phyloP scores from a whole-genome alignment of 2,113 vertebrate species.

The Oenanthe oenanthe region DNA sequence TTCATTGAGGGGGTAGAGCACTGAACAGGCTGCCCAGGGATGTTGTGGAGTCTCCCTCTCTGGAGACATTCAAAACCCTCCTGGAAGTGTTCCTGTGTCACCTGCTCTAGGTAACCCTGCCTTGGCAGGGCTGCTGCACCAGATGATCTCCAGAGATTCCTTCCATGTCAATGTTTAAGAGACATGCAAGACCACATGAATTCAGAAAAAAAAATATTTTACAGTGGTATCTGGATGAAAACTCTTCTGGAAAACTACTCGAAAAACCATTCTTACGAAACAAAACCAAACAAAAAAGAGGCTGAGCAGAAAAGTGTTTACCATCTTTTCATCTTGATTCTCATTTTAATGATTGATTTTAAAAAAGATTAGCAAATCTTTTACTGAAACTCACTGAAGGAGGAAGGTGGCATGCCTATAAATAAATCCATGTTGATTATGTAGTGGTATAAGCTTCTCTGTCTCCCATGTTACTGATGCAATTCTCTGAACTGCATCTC shows the following conservation, averaged over 20 bases:
- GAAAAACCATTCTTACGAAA: background rate
- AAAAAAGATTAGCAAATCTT: constrained; percentile 8
- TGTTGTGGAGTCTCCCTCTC: too few relatives aligned
- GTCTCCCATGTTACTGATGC: background rate
- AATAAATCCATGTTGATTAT: background rate
- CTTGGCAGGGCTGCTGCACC: background rate
- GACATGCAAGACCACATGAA: background rate
- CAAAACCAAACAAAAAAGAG: background rate
- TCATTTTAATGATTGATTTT: background rate
- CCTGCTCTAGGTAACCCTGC: background rate
- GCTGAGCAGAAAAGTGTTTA: background rate
- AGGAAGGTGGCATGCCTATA: background rate
- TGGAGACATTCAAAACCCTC: background rate
- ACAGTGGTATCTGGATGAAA: background rate
- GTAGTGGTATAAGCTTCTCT: background rate
- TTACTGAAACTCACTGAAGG: background rate
- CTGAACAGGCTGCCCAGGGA: background rate
- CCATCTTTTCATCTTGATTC: background rate
- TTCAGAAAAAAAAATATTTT: background rate
- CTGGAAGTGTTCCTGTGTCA: fast-evolving
- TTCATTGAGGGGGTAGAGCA: fast-evolving
- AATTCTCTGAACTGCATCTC: background rate
- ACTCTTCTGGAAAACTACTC: background rate
- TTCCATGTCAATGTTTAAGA: background rate
- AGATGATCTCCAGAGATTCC: background rate